Percentiles rank a stretch among this genome's conserved stretches.
phyloP scores from a whole-genome alignment of 1,140 invertebrate species.

The Ephestia elutella region DNA sequence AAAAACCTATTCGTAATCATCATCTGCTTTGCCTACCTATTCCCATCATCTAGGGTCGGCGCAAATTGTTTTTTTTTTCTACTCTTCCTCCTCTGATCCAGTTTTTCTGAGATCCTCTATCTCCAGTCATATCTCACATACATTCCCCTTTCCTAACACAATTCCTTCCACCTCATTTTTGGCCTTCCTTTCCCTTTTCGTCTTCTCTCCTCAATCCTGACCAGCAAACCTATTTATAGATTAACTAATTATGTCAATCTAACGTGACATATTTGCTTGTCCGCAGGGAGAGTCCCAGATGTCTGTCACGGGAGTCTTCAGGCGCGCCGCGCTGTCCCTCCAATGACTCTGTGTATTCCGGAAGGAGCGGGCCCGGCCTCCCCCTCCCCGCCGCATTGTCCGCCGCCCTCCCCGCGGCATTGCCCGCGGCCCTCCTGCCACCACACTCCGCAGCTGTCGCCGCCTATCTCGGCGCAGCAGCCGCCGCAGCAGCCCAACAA shows the following conservation, averaged over 20 bases:
- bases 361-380: constrained; percentile 76
- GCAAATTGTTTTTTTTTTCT: too few relatives aligned
- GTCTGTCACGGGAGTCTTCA: constrained; percentile 85
- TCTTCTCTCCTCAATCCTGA: too few relatives aligned
- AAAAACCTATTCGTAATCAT: too few relatives aligned
- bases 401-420: constrained; percentile 73
- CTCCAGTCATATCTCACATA: too few relatives aligned
- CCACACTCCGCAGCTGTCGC: constrained; percentile 86
- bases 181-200: too few relatives aligned
- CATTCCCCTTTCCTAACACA: too few relatives aligned
- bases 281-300: constrained; percentile 86
- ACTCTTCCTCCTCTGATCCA: too few relatives aligned
- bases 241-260: constrained; percentile 2
- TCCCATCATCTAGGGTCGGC: too few relatives aligned
- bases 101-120: too few relatives aligned
- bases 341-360: constrained; percentile 80
- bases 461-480: constrained; percentile 81
- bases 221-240: too few relatives aligned
- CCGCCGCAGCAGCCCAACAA: constrained; percentile 81
- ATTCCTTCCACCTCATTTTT: too few relatives aligned
- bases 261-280: constrained; percentile 48
- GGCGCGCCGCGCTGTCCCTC: constrained; percentile 80
- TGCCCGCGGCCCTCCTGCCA: constrained; percentile 79
- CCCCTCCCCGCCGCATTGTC: constrained; percentile 69
- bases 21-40: too few relatives aligned